Evolutionary conservation across 1,140 invertebrate species (phyloP).

Genomic region (Dendrolimus kikuchii): DNA sequence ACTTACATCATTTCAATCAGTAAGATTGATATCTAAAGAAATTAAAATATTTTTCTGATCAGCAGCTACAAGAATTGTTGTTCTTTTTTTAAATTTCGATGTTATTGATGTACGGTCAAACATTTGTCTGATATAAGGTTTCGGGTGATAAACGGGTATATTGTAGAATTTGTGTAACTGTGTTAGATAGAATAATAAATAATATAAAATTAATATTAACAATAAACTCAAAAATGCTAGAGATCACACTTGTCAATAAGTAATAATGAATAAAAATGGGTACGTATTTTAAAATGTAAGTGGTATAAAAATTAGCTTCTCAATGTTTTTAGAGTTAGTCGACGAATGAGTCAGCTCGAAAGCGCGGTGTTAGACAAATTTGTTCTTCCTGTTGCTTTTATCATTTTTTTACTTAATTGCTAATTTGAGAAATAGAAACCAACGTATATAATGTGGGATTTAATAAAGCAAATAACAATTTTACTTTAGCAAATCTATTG

Average conservation of each 20-base stretch:
- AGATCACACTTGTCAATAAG: slow-evolving; percentile 40
- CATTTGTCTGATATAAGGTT: slow-evolving; percentile 16
- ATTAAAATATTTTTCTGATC: no score
- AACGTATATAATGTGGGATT: background rate
- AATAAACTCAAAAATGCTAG: slow-evolving; percentile 54
- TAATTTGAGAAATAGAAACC: background rate
- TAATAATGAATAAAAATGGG: slow-evolving; percentile 26
- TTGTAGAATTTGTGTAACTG: slow-evolving; percentile 48
- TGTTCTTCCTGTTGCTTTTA: slow-evolving; percentile 26
- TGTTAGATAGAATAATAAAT: slow-evolving; percentile 61
- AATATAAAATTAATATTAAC: slow-evolving; percentile 10
- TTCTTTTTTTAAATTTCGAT: no score
- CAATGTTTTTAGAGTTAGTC: slow-evolving; percentile 71
- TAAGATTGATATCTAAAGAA: no score
- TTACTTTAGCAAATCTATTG: no score
- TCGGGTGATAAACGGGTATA: slow-evolving; percentile 64
- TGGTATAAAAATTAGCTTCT: slow-evolving; percentile 55
- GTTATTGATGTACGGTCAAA: no score
- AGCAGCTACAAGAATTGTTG: no score
- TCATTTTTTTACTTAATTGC: background rate
- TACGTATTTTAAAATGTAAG: slow-evolving; percentile 40
- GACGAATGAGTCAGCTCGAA: slow-evolving; percentile 66
- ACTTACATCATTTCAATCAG: no score
- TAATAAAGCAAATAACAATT: no score
- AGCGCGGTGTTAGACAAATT: slow-evolving; percentile 62